Evolutionary conservation across 2,113 vertebrate genomes (phyloP).

Genomic region (Gambusia affinis): DNA sequence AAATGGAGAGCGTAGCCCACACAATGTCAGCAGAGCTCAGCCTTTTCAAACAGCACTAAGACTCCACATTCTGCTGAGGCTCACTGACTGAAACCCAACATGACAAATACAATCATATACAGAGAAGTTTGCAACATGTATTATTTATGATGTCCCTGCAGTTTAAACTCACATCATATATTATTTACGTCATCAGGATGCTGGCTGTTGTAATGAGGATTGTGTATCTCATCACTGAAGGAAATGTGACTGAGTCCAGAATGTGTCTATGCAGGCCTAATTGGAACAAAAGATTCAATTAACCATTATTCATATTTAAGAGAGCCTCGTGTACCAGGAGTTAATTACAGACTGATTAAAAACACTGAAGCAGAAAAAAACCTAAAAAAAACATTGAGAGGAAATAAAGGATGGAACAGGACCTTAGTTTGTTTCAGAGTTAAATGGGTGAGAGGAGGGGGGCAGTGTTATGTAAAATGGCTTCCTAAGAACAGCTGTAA

Average conservation of each 20-base stretch:
- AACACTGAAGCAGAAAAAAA: too few relatives aligned
- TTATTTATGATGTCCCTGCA: constrained; percentile 38
- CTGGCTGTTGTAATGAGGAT: constrained; percentile 7
- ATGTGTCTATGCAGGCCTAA: neutral
- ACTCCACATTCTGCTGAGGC: constrained; percentile 8
- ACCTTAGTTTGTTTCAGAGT: too few relatives aligned
- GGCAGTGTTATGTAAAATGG: too few relatives aligned
- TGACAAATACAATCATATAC: neutral
- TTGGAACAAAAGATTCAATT: too few relatives aligned
- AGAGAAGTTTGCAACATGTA: neutral
- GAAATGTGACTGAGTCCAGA: neutral
- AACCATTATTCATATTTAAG: too few relatives aligned
- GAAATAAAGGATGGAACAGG: too few relatives aligned
- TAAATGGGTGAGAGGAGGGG: too few relatives aligned
- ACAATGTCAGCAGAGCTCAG: constrained; percentile 48
- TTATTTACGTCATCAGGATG: constrained; percentile 41
- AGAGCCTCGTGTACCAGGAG: too few relatives aligned
- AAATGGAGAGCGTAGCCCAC: constrained; percentile 33
- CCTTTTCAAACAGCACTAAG: constrained; percentile 28
- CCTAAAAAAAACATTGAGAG: too few relatives aligned
- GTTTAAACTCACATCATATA: constrained; percentile 21
- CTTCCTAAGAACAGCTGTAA: too few relatives aligned
- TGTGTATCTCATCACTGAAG: neutral
- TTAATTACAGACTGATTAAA: too few relatives aligned
- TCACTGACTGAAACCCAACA: neutral